Conservation (phyloP, 2,113 vertebrate genomes). For the Apodemus sylvaticus region DNA sequence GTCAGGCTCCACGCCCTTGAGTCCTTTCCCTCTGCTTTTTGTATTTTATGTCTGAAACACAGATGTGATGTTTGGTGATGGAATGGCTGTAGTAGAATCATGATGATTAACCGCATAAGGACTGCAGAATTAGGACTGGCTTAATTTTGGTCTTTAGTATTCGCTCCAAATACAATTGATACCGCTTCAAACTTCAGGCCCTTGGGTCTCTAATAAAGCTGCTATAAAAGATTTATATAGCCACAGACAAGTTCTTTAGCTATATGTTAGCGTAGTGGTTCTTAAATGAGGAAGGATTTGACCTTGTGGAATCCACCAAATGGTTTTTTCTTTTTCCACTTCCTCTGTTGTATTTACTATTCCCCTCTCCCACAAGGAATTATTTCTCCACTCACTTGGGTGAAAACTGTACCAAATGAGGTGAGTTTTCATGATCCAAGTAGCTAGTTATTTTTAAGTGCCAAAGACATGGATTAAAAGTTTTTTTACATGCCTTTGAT, state of each 20-base stretch:
- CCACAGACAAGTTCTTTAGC: background rate
- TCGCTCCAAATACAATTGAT: background rate
- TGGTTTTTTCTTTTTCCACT: background rate
- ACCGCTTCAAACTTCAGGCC: background rate
- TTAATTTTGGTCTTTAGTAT: background rate
- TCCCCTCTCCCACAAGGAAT: background rate
- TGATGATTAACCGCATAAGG: background rate
- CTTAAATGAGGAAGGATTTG: background rate
- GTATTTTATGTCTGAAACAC: background rate
- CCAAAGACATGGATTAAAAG: background rate
- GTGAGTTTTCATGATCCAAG: background rate
- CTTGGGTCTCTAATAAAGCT: no score
- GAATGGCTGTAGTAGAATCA: background rate
- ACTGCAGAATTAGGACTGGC: background rate
- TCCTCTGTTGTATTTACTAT: background rate
- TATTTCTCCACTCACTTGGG: background rate
- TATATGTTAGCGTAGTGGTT: background rate
- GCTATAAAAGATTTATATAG: background rate
- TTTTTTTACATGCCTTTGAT: background rate
- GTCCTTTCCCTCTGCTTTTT: background rate
- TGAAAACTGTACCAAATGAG: background rate
- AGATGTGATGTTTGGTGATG: background rate
- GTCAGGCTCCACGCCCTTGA: background rate
- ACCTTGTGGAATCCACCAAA: background rate
- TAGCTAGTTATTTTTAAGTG: background rate